These are phyloP conservation scores for cat (Felis catus) DNA, from an alignment of 2,113 vertebrate species.

Conservation along the genomic window F.catus_Fca126_mat1.0 CM031415.1:112854501-112855000, in stretches of 20 bases:
- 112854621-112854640: neutral
- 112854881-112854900: neutral
- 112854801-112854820: neutral
- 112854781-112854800: neutral
- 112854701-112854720: neutral
- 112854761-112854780: neutral
- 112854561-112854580: neutral
- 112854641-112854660: neutral
- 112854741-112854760: neutral
- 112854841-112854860: neutral
- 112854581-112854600: neutral
- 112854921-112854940: neutral
- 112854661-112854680: neutral
- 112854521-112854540: neutral
- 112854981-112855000: neutral
- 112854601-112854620: conserved; percentile 7
- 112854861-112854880: neutral
- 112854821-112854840: neutral
- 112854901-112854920: neutral
- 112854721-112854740: neutral
- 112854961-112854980: neutral
- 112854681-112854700: neutral
- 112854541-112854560: conserved; percentile 8
- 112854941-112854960: neutral
- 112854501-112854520: neutral